A percentile compares a stretch with the other conserved stretches of the same genome.
Conservation (phyloP, 1,140 invertebrate species). For the Aporrectodea caliginosa region DNA sequence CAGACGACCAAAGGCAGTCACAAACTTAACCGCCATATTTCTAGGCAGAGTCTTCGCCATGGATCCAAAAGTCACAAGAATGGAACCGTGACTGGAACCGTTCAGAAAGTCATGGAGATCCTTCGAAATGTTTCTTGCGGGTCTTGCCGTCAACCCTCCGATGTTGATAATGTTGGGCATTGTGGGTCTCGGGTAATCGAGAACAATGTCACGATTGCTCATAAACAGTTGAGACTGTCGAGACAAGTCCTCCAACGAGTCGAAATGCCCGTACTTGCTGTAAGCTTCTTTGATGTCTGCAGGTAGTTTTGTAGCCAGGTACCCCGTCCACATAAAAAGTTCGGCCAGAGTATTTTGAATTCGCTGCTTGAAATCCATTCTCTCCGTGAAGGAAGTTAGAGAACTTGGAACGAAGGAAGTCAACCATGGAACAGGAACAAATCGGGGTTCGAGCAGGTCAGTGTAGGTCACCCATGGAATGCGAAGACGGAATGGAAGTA, state of each 20-base stretch:
- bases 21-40: too few species aligned
- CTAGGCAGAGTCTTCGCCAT: too few species aligned
- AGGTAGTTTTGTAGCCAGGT: neutral
- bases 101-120: neutral
- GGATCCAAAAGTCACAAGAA: neutral
- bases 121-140: neutral
- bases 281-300: neutral
- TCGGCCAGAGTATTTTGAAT: too few species aligned
- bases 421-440: conserved; percentile 14
- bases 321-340: too few species aligned
- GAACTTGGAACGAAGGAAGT: conserved; percentile 10
- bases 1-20: too few species aligned
- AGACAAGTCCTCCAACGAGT: neutral
- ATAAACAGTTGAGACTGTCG: conserved; percentile 3
- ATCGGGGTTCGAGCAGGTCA: conserved; percentile 3
- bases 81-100: neutral
- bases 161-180: conserved; percentile 10
- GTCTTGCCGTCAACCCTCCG: conserved; percentile 15
- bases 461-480: conserved; percentile 19
- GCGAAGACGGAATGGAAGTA: conserved; percentile 4
- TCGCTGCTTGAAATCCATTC: too few species aligned
- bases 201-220: neutral
- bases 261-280: neutral
- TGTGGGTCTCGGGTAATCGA: neutral
- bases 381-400: too few species aligned